phyloP scores from a whole-genome alignment of 2,888 invertebrate genomes.

The Bellardia bayeri region DNA sequence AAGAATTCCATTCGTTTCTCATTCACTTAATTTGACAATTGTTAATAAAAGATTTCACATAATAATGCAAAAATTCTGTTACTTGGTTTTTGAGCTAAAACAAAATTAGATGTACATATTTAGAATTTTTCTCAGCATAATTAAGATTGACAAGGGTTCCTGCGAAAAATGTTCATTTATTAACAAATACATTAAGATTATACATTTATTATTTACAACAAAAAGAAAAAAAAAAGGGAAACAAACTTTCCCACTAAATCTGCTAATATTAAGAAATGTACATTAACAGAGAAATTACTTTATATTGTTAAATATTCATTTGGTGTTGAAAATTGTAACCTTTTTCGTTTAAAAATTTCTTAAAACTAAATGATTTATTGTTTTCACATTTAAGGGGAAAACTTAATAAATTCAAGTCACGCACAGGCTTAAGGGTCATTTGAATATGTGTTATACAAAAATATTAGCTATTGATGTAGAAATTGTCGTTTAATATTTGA shows the following conservation, averaged over 20 bases:
- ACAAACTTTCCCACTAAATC: not conserved
- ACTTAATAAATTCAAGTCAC: too few relatives aligned
- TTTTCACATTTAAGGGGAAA: constrained; percentile 32
- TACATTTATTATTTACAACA: constrained; percentile 17
- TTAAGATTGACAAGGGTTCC: constrained; percentile 71
- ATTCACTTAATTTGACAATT: constrained; percentile 51
- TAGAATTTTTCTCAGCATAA: constrained; percentile 53
- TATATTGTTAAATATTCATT: constrained; percentile 23
- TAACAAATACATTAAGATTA: constrained; percentile 1
- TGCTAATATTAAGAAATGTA: not conserved
- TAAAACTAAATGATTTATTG: constrained; percentile 49
- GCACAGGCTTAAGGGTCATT: too few relatives aligned
- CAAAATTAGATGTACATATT: constrained; percentile 38
- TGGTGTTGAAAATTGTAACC: not conserved
- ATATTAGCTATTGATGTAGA: too few relatives aligned
- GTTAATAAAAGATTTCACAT: constrained; percentile 12
- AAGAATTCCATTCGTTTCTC: not conserved
- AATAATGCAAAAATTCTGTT: not conserved
- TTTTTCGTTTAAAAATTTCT: not conserved
- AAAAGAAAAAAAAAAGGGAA: not conserved
- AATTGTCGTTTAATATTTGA: too few relatives aligned
- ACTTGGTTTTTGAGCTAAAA: not conserved
- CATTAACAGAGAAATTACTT: not conserved
- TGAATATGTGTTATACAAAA: not conserved
- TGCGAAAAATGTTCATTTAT: constrained; percentile 2